These are phyloP conservation scores for Drosophila santomea DNA, from an alignment of 1,140 invertebrate genomes.

Conservation along the genomic window DNA sequence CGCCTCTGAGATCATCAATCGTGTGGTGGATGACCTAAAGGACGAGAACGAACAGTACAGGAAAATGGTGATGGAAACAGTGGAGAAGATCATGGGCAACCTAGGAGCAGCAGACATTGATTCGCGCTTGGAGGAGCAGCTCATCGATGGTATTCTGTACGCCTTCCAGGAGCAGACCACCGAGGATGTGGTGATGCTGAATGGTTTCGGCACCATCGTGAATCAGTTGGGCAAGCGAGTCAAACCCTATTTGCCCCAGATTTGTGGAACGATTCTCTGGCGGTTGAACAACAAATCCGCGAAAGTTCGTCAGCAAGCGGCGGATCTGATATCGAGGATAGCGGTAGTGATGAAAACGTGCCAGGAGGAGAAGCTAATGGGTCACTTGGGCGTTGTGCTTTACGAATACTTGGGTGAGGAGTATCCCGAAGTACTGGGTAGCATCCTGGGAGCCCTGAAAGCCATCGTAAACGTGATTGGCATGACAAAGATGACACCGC, in stretches of 20 bases:
- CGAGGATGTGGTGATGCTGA: slow-evolving; percentile 99
- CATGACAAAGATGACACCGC: slow-evolving; percentile 99
- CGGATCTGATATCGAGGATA: slow-evolving; percentile 99
- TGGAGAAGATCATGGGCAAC: slow-evolving; percentile 99
- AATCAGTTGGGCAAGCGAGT: slow-evolving; percentile 98
- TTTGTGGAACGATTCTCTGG: slow-evolving; percentile 99
- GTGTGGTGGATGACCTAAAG: slow-evolving; percentile 99
- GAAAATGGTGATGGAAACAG: slow-evolving; percentile 99
- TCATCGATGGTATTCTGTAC: slow-evolving; percentile 99
- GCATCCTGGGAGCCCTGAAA: slow-evolving; percentile 98
- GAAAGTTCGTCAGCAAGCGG: slow-evolving; percentile 99
- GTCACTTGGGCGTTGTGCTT: slow-evolving; percentile 99
- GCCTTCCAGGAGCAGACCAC: slow-evolving; percentile 99
- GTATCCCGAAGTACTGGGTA: slow-evolving; percentile 99
- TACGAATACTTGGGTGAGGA: slow-evolving; percentile 99
- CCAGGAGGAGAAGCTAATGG: slow-evolving; percentile 99
- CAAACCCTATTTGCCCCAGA: slow-evolving; percentile 99
- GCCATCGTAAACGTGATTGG: slow-evolving; percentile 99
- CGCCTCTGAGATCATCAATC: slow-evolving; percentile 98
- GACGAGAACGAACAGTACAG: slow-evolving; percentile 99
- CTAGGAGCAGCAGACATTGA: slow-evolving; percentile 99
- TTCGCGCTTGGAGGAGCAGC: slow-evolving; percentile 98
- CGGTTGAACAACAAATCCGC: slow-evolving; percentile 99
- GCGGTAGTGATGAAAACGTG: slow-evolving; percentile 99
- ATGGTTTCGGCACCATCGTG: slow-evolving; percentile 99